Conservation (phyloP, 2,797 vertebrate species). For the Anguilla obscura region DNA sequence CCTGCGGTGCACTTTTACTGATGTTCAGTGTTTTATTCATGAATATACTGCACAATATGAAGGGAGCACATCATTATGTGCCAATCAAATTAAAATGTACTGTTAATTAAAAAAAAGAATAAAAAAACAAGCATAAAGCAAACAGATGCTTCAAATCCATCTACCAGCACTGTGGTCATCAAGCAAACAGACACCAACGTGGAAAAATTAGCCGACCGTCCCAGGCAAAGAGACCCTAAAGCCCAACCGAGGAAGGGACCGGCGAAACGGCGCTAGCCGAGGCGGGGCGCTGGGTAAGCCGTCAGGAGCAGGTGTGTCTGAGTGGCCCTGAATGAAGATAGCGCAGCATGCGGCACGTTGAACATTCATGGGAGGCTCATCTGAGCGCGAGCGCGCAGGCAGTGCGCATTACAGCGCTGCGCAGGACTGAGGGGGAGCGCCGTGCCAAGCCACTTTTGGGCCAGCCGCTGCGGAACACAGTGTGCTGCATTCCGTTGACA, state of each 20-base stretch:
- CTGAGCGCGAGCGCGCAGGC: not conserved
- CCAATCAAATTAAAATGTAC: not conserved
- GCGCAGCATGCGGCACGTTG: not conserved
- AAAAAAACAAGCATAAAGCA: not conserved
- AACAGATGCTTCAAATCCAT: not conserved
- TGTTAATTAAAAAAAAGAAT: not conserved
- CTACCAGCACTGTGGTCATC: not conserved
- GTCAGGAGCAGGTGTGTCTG: not conserved
- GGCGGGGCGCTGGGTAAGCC: not conserved
- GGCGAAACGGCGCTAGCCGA: not conserved
- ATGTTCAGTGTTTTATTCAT: not conserved
- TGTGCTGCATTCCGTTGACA: constrained; percentile 20
- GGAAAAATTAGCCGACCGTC: not conserved
- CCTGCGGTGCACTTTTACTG: not conserved
- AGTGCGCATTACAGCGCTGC: not conserved
- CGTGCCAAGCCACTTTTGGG: not conserved
- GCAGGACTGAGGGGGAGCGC: not conserved
- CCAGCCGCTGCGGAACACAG: not conserved
- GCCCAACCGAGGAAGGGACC: not conserved
- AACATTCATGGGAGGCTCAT: not conserved
- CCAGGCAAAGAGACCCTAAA: not conserved
- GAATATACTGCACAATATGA: not conserved
- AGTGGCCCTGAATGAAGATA: not conserved
- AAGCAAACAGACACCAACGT: not conserved
- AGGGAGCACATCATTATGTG: not conserved